A percentile compares a stretch with the other conserved stretches of the same genome.
These are phyloP conservation scores for Drosophila mauritiana DNA, from an alignment of 1,140 invertebrate species.

Conservation along the genomic window DNA sequence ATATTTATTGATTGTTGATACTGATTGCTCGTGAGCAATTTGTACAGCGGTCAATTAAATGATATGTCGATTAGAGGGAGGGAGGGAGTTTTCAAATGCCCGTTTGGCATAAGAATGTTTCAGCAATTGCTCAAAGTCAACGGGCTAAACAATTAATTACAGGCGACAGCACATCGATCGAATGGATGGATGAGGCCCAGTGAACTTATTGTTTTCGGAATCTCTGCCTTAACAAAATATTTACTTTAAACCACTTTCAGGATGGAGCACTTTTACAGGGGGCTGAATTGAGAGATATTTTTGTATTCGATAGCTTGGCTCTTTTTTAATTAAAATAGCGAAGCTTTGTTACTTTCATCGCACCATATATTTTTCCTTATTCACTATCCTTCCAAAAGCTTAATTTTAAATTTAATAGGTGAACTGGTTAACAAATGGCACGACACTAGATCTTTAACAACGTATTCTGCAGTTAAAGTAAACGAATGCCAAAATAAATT, in stretches of 20 bases:
- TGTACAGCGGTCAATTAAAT: conserved; percentile 51
- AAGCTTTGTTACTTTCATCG: too few relatives aligned
- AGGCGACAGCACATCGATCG: conserved; percentile 30
- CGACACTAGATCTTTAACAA: too few relatives aligned
- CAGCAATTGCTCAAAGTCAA: conserved; percentile 71
- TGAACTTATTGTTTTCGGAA: conserved; percentile 16
- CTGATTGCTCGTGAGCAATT: conserved; percentile 36
- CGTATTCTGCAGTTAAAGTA: too few relatives aligned
- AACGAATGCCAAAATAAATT: neutral
- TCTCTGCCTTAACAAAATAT: conserved; percentile 11
- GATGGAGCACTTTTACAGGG: too few relatives aligned
- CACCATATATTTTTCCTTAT: too few relatives aligned
- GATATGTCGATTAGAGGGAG: conserved; percentile 10
- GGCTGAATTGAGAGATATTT: too few relatives aligned
- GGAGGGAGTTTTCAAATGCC: conserved; percentile 12
- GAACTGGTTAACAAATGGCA: too few relatives aligned
- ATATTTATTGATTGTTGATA: conserved; percentile 47
- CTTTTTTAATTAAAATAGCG: too few relatives aligned
- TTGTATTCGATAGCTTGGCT: too few relatives aligned
- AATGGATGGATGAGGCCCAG: conserved; percentile 8
- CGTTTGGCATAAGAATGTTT: conserved; percentile 47
- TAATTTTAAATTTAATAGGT: too few relatives aligned
- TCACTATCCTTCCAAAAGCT: neutral
- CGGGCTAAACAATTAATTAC: conserved; percentile 56
- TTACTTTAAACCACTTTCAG: neutral